Evolutionary conservation across 2,797 vertebrate genomes (phyloP), one percentile per base, ranked within the genome.

Genomic region (Sebastes nivosus): DNA sequence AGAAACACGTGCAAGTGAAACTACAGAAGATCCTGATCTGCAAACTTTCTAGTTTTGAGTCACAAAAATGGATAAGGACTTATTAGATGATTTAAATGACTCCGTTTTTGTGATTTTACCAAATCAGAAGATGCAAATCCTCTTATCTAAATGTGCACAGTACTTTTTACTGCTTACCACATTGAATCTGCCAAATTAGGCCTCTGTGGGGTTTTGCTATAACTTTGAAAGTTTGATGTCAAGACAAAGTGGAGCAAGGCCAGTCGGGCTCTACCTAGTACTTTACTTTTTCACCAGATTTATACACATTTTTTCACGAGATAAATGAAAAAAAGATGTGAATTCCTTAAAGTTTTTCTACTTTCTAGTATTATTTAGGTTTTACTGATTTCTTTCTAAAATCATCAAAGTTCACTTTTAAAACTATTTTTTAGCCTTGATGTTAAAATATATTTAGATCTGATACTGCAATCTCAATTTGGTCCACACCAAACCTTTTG

Each of bases 21-120:
- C 50, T 42, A 42, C 1, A 32, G 2, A 20, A 55, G 5, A 66
- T 20, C 14, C 2, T 38, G 6, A 5, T 4, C 24, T 71, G 13
- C 50, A 76, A 27, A 59, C 9, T 32, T 59, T 70, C 18, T 9
- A 8, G 5, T 27, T 52, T 14, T 76, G 5, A 71, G 5, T 52
- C 58, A 59, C 32, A 57, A n/a, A 64, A 72, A 60, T 22, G 8
- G 3, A 20, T 8, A 25, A 32, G 10, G 16, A 71, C 9, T 38
- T 73, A 71, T 66, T 42, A 46, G 14, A 81, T 87, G 67, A 85
- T 78, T 79, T 38, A 79, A 84, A 84, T 82, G 3, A 81, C 71
- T 73, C 42, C 0, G 6, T 34, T 12, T 79, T 52, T 54, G 46
- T 2, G 2, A 66, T 75, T 42, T 77, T 30, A 65, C 2, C 68